Base-by-base conservation (phyloP, 2,113 vertebrate species). In the Falco punctatus region DNA sequence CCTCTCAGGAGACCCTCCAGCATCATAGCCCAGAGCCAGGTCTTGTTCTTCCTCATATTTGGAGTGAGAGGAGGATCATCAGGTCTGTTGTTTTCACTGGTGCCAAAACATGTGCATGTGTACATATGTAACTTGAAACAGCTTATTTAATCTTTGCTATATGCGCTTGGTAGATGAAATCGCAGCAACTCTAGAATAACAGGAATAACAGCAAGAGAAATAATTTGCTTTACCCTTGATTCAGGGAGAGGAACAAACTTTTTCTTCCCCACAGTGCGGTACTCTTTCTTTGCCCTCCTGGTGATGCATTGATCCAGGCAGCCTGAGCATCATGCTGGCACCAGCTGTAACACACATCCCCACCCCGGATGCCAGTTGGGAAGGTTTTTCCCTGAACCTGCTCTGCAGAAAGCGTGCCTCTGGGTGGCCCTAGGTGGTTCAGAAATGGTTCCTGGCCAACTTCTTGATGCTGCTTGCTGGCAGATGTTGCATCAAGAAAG, bases 291-390 rank as follows among this genome's bases (percentile, higher is more conserved):
- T 69, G 35, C 42, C 61, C 12, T 88, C 27, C 49, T 77, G 44
- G 28, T 30, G 54, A 46, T 21, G 10, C 6, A 3, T 20, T 0
- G 3, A 15, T 54, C 51, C 55, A 58, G 77, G 30, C 55, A 46
- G 20, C 32, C 49, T 1, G 5, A 55, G 40, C 28, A 54, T 52
- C 28, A 8, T 2, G 7, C 40, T 87, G 42, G 46, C 65, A 21
- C 27, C 70, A 49, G 4, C 49, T 33, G 21, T 42, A 57, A 59
- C 10, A 16, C 9, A 16, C 15, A 13, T 55, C 20, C 57, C 23
- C 48, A 18, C 8, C 15, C n/a, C 1, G 2, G 15, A 24, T 0
- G 0, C 35, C 30, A 79, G 30, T 17, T 0, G 0, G 57, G 15
- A 59, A 69, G 11, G 33, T 6, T 67, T 52, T 82, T 75, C 33